Evolutionary conservation across 2,797 vertebrate genomes (phyloP).

Genomic region (Enoplosus armatus): DNA sequence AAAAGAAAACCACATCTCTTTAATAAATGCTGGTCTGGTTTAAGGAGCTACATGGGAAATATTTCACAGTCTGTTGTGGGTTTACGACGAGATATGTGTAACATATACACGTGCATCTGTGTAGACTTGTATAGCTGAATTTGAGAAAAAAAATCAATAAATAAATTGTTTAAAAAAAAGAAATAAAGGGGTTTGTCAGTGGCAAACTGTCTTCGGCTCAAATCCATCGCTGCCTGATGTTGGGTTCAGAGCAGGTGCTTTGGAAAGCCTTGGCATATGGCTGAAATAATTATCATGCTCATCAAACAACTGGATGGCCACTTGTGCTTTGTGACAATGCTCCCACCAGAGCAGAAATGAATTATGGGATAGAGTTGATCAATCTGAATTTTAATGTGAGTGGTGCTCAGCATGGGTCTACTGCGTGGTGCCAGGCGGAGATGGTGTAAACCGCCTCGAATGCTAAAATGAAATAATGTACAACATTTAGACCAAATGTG

Average conservation of each 20-base stretch:
- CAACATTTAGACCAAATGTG: conserved; percentile 29
- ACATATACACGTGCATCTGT: no score
- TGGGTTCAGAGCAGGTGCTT: conserved; percentile 63
- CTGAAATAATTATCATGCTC: conserved; percentile 79
- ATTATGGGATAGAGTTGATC: conserved; percentile 74
- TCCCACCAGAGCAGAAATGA: conserved; percentile 76
- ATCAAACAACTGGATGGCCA: conserved; percentile 80
- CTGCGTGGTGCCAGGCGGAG: conserved; percentile 42
- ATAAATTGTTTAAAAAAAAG: no score
- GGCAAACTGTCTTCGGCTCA: conserved; percentile 51
- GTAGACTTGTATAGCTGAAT: no score
- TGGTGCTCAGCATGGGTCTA: conserved; percentile 55
- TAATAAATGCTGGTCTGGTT: no score
- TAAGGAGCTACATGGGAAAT: no score
- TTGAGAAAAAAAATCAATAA: no score
- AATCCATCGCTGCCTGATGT: conserved; percentile 47
- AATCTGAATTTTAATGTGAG: conserved; percentile 77
- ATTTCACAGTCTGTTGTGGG: no score
- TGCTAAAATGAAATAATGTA: conserved; percentile 30
- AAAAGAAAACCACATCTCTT: no score
- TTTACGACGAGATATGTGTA: no score
- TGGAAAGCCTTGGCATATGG: conserved; percentile 74
- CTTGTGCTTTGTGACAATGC: conserved; percentile 73
- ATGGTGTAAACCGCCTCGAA: conserved; percentile 35
- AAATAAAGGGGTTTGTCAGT: conserved; percentile 63